Percentiles rank a stretch among this genome's conserved stretches.
Evolutionary conservation across 1,140 invertebrate genomes (phyloP).

Genomic region (Drosophila bocki): DNA sequence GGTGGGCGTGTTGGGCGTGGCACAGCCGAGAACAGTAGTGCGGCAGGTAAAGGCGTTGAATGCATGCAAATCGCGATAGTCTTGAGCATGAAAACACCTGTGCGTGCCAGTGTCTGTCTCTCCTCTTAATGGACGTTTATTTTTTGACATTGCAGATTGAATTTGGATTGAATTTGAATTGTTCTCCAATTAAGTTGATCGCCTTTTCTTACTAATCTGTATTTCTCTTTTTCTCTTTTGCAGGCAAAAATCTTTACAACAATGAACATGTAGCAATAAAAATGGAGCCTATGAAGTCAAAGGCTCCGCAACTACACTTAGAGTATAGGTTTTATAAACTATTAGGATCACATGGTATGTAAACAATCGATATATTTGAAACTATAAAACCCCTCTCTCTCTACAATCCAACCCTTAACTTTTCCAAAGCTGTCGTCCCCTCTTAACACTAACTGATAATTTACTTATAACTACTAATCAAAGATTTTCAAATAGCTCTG

Average conservation of each 20-base stretch:
- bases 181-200: neutral
- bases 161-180: conserved; percentile 10
- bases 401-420: conserved; percentile 16
- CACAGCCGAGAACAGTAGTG: conserved; percentile 40
- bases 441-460: conserved; percentile 14
- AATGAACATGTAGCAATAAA: conserved; percentile 99
- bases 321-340: conserved; percentile 99
- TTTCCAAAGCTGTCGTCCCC: conserved; percentile 18
- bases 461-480: conserved; percentile 26
- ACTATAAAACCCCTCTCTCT: conserved; percentile 17
- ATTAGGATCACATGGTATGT: conserved; percentile 96
- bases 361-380: conserved; percentile 14
- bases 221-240: conserved; percentile 86
- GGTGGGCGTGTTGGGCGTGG: conserved; percentile 55
- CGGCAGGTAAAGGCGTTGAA: conserved; percentile 56
- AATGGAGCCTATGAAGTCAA: conserved; percentile 99
- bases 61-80: conserved; percentile 46
- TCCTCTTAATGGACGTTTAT: neutral
- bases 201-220: conserved; percentile 6
- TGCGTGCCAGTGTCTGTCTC: conserved; percentile 23
- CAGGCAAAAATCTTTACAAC: conserved; percentile 99
- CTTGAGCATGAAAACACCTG: conserved; percentile 52
- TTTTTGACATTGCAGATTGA: conserved; percentile 16
- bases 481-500: neutral
- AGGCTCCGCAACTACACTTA: conserved; percentile 99